phyloP scores from a whole-genome alignment of 2,797 vertebrate species.

The Accipiter fasciatus region DNA sequence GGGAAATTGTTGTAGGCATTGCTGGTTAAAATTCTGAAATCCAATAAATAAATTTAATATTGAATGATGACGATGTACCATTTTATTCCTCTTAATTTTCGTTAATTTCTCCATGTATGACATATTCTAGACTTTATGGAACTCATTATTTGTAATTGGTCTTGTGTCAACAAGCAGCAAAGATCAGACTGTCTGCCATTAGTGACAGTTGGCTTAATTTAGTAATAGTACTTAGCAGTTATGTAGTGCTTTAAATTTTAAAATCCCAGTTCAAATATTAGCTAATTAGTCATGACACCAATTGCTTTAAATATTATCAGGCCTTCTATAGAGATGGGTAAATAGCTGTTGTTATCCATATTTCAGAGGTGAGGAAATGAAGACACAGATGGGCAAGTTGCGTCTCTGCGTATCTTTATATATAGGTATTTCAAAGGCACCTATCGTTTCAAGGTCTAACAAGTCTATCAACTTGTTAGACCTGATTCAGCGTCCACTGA shows the following conservation, averaged over 20 bases:
- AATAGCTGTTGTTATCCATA: constrained; percentile 12
- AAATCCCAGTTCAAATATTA: constrained; percentile 58
- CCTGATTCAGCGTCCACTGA: background rate
- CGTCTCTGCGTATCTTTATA: background rate
- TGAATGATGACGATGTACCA: background rate
- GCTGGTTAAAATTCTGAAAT: constrained; percentile 32
- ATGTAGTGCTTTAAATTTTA: constrained; percentile 32
- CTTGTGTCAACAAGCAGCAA: constrained; percentile 32
- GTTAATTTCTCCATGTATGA: constrained; percentile 27
- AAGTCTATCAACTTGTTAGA: background rate
- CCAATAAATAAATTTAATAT: constrained; percentile 44
- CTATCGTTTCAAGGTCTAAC: background rate
- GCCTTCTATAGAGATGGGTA: constrained; percentile 8
- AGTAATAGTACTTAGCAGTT: constrained; percentile 43
- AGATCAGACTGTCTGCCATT: constrained; percentile 34
- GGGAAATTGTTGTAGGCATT: constrained; percentile 48
- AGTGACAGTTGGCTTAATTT: constrained; percentile 58
- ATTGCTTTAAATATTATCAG: constrained; percentile 54
- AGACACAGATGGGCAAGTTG: background rate
- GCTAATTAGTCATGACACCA: constrained; percentile 47
- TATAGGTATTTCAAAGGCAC: constrained; percentile 9
- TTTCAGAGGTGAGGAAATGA: constrained; percentile 5
- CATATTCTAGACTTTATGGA: constrained; percentile 34
- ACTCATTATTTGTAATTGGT: constrained; percentile 48
- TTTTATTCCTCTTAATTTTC: constrained; percentile 25